Evolutionary conservation across 1,140 invertebrate species (phyloP).

Genomic region (Hetaerina americana): DNA sequence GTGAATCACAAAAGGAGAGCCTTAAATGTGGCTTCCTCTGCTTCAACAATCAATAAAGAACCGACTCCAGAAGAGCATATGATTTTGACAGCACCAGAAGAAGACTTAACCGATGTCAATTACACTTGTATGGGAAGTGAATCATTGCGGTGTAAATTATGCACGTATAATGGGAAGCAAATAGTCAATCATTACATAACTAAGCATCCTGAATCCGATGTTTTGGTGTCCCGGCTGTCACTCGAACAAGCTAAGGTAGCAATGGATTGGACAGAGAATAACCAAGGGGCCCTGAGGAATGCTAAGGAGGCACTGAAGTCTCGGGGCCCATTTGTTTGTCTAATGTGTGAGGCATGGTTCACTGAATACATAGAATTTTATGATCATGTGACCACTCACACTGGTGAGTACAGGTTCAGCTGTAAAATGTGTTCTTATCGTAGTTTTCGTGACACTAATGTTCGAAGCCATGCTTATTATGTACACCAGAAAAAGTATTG

Average conservation of each 20-base stretch:
- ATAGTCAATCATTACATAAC: conserved; percentile 51
- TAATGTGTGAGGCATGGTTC: conserved; percentile 36
- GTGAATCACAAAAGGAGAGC: neutral
- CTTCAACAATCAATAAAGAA: neutral
- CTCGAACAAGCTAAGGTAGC: conserved; percentile 32
- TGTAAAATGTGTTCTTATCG: conserved; percentile 41
- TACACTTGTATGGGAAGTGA: conserved; percentile 19
- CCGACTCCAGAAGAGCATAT: neutral
- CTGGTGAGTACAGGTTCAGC: conserved; percentile 51
- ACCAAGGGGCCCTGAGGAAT: neutral
- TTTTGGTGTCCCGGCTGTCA: conserved; percentile 44
- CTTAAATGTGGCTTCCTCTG: neutral
- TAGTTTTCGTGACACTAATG: neutral
- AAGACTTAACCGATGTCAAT: conserved; percentile 16
- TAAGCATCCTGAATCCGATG: conserved; percentile 45
- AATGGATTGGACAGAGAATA: conserved; percentile 25
- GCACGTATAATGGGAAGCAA: conserved; percentile 39
- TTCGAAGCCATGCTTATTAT: neutral
- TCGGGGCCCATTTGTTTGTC: conserved; percentile 23
- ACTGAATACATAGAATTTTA: conserved; percentile 33
- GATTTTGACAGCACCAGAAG: conserved; percentile 13
- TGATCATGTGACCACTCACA: conserved; percentile 55
- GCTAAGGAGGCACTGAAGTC: neutral
- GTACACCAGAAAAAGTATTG: conserved; percentile 13
- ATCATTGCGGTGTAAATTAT: conserved; percentile 35